These are phyloP conservation scores for Polymixis lichenea DNA, from an alignment of 2,888 invertebrate genomes.

Conservation along the genomic window DNA sequence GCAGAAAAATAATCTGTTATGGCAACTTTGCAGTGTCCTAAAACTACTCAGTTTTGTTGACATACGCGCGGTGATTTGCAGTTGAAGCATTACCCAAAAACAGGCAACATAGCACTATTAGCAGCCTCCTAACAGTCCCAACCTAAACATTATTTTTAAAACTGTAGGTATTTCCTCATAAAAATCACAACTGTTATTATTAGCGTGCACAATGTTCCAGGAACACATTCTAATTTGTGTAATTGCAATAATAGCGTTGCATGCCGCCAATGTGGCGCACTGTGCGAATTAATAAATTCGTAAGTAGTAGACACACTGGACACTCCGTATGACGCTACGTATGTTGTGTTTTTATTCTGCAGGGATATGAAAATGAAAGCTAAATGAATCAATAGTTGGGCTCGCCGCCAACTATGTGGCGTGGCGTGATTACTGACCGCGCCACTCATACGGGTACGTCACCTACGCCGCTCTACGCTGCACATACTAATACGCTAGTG, in stretches of 20 bases:
- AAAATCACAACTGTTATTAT: slow-evolving; percentile 3
- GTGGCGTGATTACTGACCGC: slow-evolving; percentile 84
- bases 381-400: slow-evolving; percentile 80
- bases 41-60: background rate
- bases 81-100: background rate
- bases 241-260: slow-evolving; percentile 31
- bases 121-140: background rate
- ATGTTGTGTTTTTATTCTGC: slow-evolving; percentile 44
- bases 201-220: slow-evolving; percentile 18
- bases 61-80: background rate
- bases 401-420: slow-evolving; percentile 83
- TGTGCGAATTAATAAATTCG: slow-evolving; percentile 9
- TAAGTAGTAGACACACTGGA: slow-evolving; percentile 7
- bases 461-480: slow-evolving; percentile 30
- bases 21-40: background rate
- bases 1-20: background rate
- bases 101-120: background rate
- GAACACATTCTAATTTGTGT: slow-evolving; percentile 23
- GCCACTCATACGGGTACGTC: slow-evolving; percentile 62
- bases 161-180: background rate
- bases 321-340: background rate
- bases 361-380: slow-evolving; percentile 72
- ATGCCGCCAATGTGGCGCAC: slow-evolving; percentile 20
- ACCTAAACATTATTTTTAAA: background rate
- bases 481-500: slow-evolving; percentile 36